Evolutionary conservation across 2,113 vertebrate species (phyloP), one percentile per base, ranked within the genome.

Genomic region (Heliornis fulica): DNA sequence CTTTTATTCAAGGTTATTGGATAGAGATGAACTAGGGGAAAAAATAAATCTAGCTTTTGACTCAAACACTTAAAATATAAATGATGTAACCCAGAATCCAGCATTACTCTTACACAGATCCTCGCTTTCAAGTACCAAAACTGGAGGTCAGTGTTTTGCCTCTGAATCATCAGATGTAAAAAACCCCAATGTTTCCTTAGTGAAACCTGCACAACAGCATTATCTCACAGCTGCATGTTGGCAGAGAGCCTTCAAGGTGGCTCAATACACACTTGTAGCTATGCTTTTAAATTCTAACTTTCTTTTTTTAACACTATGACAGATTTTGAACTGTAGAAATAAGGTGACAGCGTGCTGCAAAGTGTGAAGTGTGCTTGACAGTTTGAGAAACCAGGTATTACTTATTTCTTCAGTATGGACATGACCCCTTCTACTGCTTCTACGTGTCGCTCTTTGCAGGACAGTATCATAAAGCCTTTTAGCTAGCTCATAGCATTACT

Each of bases 41-140:
- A 92, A 90, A 76, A 60, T 46, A 89, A 87, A 96, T 79, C 59
- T 28, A 85, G 56, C 16, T 83, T 96, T 89, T 80, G 64, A 94
- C 51, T 95, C 25, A 83, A 72, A 76, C 29, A 3, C 31, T 87
- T 89, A 68, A 85, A 90, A 86, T 63, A 93, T 41, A 93, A 75
- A 84, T 87, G 29, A 63, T 68, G 56, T 76, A 89, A 91, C 48
- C 34, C 71, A 75, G 86, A 88, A 90, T 45, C 15, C 26, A 79
- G 64, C 17, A 31, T 60, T 68, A 68, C 25, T 92, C 23, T 74
- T 61, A 54, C 17, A 25, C 11, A 69, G 20, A 76, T 84, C 40
- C 65, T 70, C 75, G n/a, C 59, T 79, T 53, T 54, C 45, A 77
- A 45, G 41, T 69, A 78, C 46, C 43, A 90, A 34, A 92, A 85